Evolutionary conservation across 2,888 invertebrate genomes (phyloP).

Genomic region (Sphaeridia pumilis): DNA sequence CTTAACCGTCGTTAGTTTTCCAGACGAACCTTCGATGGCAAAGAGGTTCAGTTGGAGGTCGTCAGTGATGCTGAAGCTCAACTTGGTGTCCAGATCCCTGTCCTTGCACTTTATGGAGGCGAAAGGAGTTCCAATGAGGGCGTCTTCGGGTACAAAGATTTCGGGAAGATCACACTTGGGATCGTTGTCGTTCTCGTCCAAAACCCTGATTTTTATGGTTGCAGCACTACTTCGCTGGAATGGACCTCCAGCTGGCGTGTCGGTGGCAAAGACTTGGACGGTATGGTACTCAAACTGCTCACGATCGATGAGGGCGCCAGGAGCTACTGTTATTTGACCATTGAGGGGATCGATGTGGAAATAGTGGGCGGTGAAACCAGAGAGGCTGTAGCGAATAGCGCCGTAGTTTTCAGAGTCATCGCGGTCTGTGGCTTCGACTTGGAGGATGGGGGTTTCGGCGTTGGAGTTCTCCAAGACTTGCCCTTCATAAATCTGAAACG

Average conservation of each 20-base stretch:
- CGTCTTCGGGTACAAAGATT: constrained; percentile 67
- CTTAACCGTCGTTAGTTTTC: constrained; percentile 24
- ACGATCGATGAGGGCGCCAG: constrained; percentile 56
- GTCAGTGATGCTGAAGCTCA: constrained; percentile 25
- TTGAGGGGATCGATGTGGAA: constrained; percentile 58
- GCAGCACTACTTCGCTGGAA: constrained; percentile 54
- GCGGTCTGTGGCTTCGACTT: constrained; percentile 58
- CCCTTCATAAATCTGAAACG: constrained; percentile 51
- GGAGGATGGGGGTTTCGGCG: constrained; percentile 54
- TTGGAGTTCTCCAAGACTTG: constrained; percentile 58
- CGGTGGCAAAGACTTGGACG: constrained; percentile 59
- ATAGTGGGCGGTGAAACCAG: constrained; percentile 59
- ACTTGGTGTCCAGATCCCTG: constrained; percentile 49
- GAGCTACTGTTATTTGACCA: constrained; percentile 53
- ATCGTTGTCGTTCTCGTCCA: constrained; percentile 68
- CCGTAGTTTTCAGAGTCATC: constrained; percentile 49
- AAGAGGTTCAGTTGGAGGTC: constrained; percentile 28
- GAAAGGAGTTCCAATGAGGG: constrained; percentile 52
- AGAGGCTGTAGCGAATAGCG: constrained; percentile 56
- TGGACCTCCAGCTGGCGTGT: constrained; percentile 58
- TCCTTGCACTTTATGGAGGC: constrained; percentile 60
- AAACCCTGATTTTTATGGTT: constrained; percentile 40
- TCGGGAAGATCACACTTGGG: constrained; percentile 54
- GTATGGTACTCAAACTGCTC: constrained; percentile 58
- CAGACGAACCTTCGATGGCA: constrained; percentile 25